Percentiles rank a stretch among this genome's conserved stretches.
Evolutionary conservation across 2,113 vertebrate species (phyloP).

Genomic region (Leptobrachium leishanense): DNA sequence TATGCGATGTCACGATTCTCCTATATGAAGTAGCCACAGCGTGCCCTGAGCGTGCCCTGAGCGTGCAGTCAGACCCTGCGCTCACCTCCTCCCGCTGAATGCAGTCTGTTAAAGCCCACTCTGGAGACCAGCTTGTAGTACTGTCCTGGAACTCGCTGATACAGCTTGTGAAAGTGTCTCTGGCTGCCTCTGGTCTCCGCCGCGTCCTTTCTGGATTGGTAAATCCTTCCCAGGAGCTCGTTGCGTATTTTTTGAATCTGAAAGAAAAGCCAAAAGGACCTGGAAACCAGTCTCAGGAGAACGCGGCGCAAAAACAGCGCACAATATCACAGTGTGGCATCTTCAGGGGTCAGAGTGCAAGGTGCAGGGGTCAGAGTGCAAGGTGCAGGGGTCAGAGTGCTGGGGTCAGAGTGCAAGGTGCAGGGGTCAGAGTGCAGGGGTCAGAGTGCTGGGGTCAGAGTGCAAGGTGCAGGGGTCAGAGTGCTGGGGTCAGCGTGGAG

Average conservation of each 20-base stretch:
- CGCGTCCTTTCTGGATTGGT: constrained; percentile 63
- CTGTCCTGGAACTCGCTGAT: constrained; percentile 73
- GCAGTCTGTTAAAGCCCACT: constrained; percentile 79
- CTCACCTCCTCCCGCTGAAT: constrained; percentile 71
- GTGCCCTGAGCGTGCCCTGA: neutral
- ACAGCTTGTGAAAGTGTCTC: constrained; percentile 54
- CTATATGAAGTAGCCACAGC: too few species aligned
- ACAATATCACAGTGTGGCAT: too few species aligned
- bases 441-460: too few species aligned
- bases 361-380: too few species aligned
- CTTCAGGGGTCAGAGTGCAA: too few species aligned
- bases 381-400: too few species aligned
- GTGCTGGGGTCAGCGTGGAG: neutral
- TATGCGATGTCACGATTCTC: too few species aligned
- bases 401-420: too few species aligned
- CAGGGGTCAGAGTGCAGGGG: neutral
- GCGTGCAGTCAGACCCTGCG: neutral
- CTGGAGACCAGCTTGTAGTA: constrained; percentile 71
- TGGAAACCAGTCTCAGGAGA: too few species aligned
- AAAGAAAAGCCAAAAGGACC: neutral
- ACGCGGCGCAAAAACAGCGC: too few species aligned
- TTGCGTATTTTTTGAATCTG: constrained; percentile 80
- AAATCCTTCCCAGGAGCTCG: constrained; percentile 59
- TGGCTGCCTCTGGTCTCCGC: neutral
- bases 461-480: too few species aligned